Evolutionary conservation across 2,888 invertebrate genomes (phyloP), one percentile per base, ranked within the genome.

Genomic region (Mimachlamys varia): DNA sequence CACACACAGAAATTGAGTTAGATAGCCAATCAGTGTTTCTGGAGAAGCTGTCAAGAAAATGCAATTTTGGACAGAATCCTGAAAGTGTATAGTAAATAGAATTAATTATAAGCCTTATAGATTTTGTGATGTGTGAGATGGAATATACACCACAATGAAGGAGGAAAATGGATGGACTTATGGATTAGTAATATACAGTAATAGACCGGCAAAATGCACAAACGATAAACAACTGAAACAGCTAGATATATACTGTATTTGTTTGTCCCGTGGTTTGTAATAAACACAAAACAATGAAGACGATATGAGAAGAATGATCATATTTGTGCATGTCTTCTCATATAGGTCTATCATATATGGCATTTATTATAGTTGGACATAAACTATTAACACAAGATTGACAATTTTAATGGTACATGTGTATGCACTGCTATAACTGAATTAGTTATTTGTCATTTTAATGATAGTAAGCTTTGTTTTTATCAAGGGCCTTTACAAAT

Each of bases 91-190:
- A 76, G 76, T 33, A 76, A 76, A 76, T 76, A 76, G 33, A 33
- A 76, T 76, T 76, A 76, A 76, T 76, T 33, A 76, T 76, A 33
- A 76, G 76, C 76, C 76, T 27, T 76, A 76, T 76, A 76, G 76
- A 76, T 76, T 76, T 27, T 76, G 76, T 76, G 76, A 22, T 76
- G 76, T 33, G 76, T 33, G 76, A 76, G 76, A 5, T 76, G 76
- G 22, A 33, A 76, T 22, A 1, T 33, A 76, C 12, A 12, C 33
- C 19, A 27, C 33, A 19, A 76, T 33, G 27, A 27, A 10, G 27
- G 76, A 12, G 33, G 27, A 33, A 76, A 33, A 76, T 27, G 33
- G 27, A 10, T 33, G 1, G 76, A 17, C 76, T 76, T 33, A 76
- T 76, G 76, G 33, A 76, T 33, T 33, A 76, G 33, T 76, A 27